Percentiles rank a stretch among this genome's conserved stretches.
phyloP scores from a whole-genome alignment of 2,888 invertebrate species.

The Drosophila multiciliata region DNA sequence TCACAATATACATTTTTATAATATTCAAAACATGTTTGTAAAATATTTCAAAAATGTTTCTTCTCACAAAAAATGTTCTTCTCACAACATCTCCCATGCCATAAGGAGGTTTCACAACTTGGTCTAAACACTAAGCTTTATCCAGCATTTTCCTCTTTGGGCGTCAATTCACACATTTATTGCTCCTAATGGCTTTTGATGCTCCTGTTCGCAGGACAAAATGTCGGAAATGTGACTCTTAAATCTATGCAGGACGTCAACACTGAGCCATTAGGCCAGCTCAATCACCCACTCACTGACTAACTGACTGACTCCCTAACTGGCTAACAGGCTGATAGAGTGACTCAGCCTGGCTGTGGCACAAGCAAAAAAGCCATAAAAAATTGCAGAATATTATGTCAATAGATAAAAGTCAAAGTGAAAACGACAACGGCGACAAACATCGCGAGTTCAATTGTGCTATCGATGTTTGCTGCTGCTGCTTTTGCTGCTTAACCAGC shows the following conservation, averaged over 20 bases:
- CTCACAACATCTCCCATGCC: background rate
- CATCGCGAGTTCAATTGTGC: conserved; percentile 76
- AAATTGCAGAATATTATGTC: conserved; percentile 68
- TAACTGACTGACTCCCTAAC: conserved; percentile 34
- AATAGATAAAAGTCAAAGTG: conserved; percentile 77
- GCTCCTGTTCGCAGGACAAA: conserved; percentile 40
- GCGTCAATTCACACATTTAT: conserved; percentile 21
- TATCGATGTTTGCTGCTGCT: conserved; percentile 21
- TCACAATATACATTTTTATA: background rate
- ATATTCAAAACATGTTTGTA: background rate
- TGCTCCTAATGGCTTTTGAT: conserved; percentile 48
- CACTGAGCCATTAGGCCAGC: conserved; percentile 62
- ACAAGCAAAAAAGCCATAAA: conserved; percentile 52
- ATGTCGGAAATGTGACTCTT: conserved; percentile 49
- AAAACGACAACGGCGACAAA: conserved; percentile 52
- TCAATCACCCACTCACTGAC: conserved; percentile 34
- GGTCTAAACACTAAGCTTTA: conserved; percentile 5
- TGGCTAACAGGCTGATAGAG: conserved; percentile 18
- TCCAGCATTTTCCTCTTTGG: background rate
- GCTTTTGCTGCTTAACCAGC: conserved; percentile 18
- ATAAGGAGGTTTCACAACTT: background rate
- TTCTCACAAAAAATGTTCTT: background rate
- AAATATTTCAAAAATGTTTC: background rate
- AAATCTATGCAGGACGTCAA: conserved; percentile 74
- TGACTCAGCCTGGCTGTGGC: conserved; percentile 37